These are phyloP conservation scores for Graphium colonna DNA, from an alignment of 2,888 invertebrate genomes.

Conservation along the genomic window DNA sequence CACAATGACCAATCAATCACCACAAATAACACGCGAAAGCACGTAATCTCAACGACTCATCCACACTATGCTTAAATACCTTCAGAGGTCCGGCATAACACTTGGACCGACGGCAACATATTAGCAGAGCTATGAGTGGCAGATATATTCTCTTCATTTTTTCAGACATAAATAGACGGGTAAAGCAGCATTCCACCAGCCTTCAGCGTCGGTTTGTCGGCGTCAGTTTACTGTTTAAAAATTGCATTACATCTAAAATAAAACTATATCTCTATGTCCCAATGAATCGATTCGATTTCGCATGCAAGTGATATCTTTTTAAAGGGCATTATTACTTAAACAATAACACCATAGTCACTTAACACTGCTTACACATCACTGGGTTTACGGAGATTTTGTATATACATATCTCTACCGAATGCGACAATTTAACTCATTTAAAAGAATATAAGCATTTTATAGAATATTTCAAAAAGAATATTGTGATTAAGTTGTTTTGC, in stretches of 20 bases:
- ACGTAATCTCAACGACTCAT: slow-evolving; percentile 12
- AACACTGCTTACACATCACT: no score
- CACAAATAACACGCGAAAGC: slow-evolving; percentile 18
- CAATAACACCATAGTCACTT: no score
- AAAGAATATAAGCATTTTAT: no score
- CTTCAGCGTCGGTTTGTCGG: slow-evolving; percentile 19
- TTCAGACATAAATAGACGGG: slow-evolving; percentile 20
- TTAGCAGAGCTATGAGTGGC: slow-evolving; percentile 22
- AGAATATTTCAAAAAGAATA: no score
- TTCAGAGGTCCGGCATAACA: slow-evolving; percentile 23
- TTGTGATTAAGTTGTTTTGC: no score
- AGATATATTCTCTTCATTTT: slow-evolving; percentile 24
- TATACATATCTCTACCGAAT: no score
- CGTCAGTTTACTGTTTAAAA: slow-evolving; percentile 24
- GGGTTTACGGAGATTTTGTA: no score
- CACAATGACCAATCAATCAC: slow-evolving; percentile 17
- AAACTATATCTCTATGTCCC: slow-evolving; percentile 3
- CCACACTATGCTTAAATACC: slow-evolving; percentile 19
- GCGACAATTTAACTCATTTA: no score
- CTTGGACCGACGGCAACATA: slow-evolving; percentile 23
- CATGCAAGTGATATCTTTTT: no score
- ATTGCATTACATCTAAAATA: slow-evolving; percentile 17
- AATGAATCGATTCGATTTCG: slow-evolving; percentile 3
- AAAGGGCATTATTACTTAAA: no score
- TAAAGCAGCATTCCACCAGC: slow-evolving; percentile 24